These are phyloP conservation scores for Chlamydotis undulata DNA, from an alignment of 2,113 vertebrate species.

Conservation along the genomic window DNA sequence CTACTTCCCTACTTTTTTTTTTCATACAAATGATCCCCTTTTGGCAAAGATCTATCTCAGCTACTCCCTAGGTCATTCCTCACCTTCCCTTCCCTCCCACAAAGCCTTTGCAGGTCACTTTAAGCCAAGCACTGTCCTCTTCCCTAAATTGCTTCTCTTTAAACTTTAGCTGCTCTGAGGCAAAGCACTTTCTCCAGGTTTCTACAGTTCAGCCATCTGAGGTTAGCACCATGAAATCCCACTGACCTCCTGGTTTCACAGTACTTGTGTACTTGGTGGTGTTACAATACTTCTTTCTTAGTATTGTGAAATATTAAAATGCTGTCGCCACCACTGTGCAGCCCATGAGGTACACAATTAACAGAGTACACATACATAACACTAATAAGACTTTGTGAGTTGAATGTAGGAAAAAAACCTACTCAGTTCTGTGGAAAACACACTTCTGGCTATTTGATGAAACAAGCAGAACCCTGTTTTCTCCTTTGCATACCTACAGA, in stretches of 20 bases:
- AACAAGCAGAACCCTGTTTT: not conserved
- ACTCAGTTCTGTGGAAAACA: not conserved
- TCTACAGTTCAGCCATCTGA: not conserved
- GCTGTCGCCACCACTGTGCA: not conserved
- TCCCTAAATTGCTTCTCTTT: not conserved
- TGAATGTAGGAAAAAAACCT: not conserved
- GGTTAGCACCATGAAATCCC: not conserved
- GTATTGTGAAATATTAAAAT: not conserved
- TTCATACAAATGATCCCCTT: not conserved
- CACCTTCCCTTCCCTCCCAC: not conserved
- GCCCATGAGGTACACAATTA: not conserved
- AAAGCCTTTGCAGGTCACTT: not conserved
- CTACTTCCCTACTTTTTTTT: not conserved
- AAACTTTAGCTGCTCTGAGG: not conserved
- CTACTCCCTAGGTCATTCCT: not conserved
- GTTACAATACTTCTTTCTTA: not conserved
- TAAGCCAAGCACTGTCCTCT: not conserved
- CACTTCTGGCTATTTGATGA: not conserved
- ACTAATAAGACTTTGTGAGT: not conserved
- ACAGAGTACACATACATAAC: not conserved
- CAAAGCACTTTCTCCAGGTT: not conserved
- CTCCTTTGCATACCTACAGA: not conserved
- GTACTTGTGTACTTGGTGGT: not conserved
- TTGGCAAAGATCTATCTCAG: not conserved
- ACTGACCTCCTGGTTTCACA: not conserved